Base-by-base conservation (phyloP, 2,888 invertebrate species). In the Lasioglossum pauxillum region DNA sequence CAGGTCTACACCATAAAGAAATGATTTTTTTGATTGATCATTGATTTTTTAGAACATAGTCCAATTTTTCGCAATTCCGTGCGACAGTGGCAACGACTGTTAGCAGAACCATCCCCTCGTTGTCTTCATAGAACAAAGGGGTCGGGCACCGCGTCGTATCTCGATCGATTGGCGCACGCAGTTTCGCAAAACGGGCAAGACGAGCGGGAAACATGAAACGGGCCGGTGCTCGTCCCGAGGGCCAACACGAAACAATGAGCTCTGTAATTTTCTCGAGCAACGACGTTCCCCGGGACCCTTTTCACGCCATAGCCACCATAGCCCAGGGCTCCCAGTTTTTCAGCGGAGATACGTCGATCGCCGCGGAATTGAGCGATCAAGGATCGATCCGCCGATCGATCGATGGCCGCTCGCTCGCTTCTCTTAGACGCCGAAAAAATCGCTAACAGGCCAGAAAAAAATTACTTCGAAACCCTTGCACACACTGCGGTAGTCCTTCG, bases 231-330 rank as follows among this genome's bases (percentile, higher is more conserved):
- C 76, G 38, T 79, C 78, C 77, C 88, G 83, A 87, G 82, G 84
- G 80, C 86, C 89, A 81, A 83, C 78, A 69, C 87, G 89, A 90
- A 91, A 90, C 91, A 90, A 90, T 90, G 90, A 90, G 86, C 89
- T 91, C 90, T 90, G 90, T 91, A 91, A 91, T 91, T 91, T 91
- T 91, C 91, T 91, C 89, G 53, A 86, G 80, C 87, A 86, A 89
- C 91, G 84, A 85, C 86, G 86, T 75, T 84, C 84, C 78, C 49
- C 78, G 82, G 80, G 86, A 82, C 86, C 88, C 84, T 90, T 90
- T 90, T 90, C 91, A 85, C 91, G 89, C 89, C 53, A 53, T 53
- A 53, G 89, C 85, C 89, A 89, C 79, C 86, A 86, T 89, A 83
- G 88, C 90, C 90, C 88, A 76, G 82, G 88, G 89, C 90, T 83